These are phyloP conservation scores for Drosophila kikkawai DNA, from an alignment of 1,140 invertebrate genomes.

Conservation along the genomic window DNA sequence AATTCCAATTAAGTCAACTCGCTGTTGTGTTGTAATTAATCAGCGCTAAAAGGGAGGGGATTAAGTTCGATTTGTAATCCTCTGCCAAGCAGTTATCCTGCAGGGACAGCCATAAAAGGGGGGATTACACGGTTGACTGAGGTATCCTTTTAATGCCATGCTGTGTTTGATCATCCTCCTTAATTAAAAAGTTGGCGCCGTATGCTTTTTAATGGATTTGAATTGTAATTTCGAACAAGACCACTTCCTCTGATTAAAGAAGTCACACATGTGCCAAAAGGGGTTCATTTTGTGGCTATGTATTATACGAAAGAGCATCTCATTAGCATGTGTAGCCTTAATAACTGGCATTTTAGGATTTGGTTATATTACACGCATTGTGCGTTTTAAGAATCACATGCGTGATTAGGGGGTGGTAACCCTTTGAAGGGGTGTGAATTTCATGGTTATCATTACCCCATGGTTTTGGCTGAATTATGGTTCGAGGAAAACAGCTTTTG, in stretches of 20 bases:
- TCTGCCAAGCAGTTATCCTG: background rate
- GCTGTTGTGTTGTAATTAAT: constrained; percentile 32
- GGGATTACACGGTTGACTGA: constrained; percentile 1
- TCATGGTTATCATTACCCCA: background rate
- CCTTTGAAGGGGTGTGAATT: constrained; percentile 2
- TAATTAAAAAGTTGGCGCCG: constrained; percentile 63
- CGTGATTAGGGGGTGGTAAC: background rate
- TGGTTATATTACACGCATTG: constrained; percentile 19
- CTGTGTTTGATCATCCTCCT: constrained; percentile 25
- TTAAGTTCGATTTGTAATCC: constrained; percentile 27
- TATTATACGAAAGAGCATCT: constrained; percentile 48
- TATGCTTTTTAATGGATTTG: constrained; percentile 53
- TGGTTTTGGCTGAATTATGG: constrained; percentile 4
- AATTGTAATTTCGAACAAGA: constrained; percentile 42
- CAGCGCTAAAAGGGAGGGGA: constrained; percentile 14
- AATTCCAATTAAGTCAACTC: constrained; percentile 38
- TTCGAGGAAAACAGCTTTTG: background rate
- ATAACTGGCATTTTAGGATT: constrained; percentile 46
- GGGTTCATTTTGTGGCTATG: constrained; percentile 62
- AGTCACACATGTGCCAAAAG: constrained; percentile 57
- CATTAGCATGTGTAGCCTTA: constrained; percentile 47
- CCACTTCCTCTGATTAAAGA: background rate
- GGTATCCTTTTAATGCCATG: constrained; percentile 1
- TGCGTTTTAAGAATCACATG: constrained; percentile 63
- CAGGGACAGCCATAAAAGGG: constrained; percentile 45